phyloP scores from a whole-genome alignment of 1,140 invertebrate genomes.

The Diachasmimorpha longicaudata region DNA sequence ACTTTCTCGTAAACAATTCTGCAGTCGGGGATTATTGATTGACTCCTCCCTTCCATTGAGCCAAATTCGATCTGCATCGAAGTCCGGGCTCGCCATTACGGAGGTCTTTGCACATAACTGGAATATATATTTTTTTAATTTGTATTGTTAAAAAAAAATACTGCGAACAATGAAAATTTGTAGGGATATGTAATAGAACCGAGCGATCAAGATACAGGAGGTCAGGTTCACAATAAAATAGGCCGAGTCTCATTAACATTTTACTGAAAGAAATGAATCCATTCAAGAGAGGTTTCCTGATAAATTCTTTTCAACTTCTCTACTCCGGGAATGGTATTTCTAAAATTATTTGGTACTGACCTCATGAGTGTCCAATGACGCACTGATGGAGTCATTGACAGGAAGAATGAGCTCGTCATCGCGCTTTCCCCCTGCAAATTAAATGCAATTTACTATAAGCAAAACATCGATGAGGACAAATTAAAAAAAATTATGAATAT shows the following conservation, averaged over 20 bases:
- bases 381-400: slow-evolving; percentile 96
- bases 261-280: too few species aligned
- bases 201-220: too few species aligned
- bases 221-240: too few species aligned
- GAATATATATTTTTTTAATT: slow-evolving; percentile 27
- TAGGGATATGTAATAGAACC: neutral
- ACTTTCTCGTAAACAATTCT: slow-evolving; percentile 82
- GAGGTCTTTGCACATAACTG: slow-evolving; percentile 92
- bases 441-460: slow-evolving; percentile 13
- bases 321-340: too few species aligned
- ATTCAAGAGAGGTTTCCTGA: too few species aligned
- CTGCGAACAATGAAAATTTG: too few species aligned
- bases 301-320: too few species aligned
- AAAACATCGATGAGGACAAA: slow-evolving; percentile 9
- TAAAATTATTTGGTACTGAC: slow-evolving; percentile 59
- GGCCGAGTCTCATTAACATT: too few species aligned
- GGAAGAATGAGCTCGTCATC: slow-evolving; percentile 93
- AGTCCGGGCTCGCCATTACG: slow-evolving; percentile 73
- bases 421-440: slow-evolving; percentile 88
- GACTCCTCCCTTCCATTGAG: slow-evolving; percentile 84
- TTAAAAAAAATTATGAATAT: slow-evolving; percentile 7
- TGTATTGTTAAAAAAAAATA: too few species aligned
- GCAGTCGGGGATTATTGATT: slow-evolving; percentile 75
- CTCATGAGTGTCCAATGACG: slow-evolving; percentile 83
- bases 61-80: slow-evolving; percentile 84